phyloP scores from a whole-genome alignment of 2,797 vertebrate genomes.

The Crotalus adamanteus region DNA sequence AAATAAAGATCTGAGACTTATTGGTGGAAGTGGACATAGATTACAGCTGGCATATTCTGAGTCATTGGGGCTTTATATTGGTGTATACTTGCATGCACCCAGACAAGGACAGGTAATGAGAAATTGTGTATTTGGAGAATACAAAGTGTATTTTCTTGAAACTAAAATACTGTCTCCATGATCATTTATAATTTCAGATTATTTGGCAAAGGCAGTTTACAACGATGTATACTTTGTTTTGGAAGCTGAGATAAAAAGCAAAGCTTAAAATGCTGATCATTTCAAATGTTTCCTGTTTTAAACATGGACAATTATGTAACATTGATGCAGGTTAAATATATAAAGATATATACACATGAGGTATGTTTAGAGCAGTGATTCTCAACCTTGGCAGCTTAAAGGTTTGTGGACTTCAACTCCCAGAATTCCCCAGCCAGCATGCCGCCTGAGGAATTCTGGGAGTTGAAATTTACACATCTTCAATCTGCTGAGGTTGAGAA shows the following conservation, averaged over 20 bases:
- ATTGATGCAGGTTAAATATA: neutral
- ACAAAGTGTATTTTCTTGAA: neutral
- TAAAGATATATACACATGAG: neutral
- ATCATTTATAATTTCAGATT: neutral
- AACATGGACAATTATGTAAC: neutral
- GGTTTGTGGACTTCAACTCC: neutral
- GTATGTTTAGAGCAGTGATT: neutral
- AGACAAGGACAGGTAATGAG: conserved; percentile 78
- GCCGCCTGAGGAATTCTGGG: neutral
- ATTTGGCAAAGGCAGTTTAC: neutral
- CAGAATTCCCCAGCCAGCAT: neutral
- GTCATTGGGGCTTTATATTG: conserved; percentile 83
- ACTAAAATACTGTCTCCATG: neutral
- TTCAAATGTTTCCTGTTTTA: neutral
- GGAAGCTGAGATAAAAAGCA: neutral
- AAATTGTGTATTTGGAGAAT: rapidly evolving
- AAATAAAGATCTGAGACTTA: conserved; percentile 76
- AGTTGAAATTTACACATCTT: neutral
- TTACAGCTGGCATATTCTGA: conserved; percentile 81
- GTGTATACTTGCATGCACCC: conserved; percentile 82
- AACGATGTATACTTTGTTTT: neutral
- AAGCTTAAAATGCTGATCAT: neutral
- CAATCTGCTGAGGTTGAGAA: neutral
- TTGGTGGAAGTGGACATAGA: conserved; percentile 78
- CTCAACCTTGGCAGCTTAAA: neutral